Evolutionary conservation across 2,888 invertebrate genomes (phyloP), one percentile per base, ranked within the genome.

Genomic region (Dryocosmus kuriphilus): DNA sequence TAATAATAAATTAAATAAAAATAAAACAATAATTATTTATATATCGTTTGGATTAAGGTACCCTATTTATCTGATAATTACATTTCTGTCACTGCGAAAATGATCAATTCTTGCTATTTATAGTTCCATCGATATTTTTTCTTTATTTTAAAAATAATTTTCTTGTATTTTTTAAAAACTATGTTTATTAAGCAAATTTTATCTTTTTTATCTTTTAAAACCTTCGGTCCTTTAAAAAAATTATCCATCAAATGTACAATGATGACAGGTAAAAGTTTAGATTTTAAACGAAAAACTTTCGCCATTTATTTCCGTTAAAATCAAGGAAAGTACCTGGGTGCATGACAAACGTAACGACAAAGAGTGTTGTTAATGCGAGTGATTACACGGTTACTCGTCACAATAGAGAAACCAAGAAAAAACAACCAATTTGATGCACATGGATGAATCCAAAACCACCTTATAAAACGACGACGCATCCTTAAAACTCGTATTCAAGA

Each of bases 231-330:
- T 35, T 35, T 35, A 7, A 46, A 19, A 0, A 7, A 46, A 2
- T 6, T 46, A 7, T 46, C 46, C 19, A 46, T 7, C 19, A 46
- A n/a, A n/a, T 6, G n/a, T 51, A 51, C n/a, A 51, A 9, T 51
- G 3, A 51, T n/a, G n/a, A n/a, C n/a, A 51, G 9, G 86, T 86
- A 85, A 85, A 84, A 88, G 87, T 51, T 87, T 81, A 83, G 79
- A 83, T 76, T 81, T 74, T 74, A 76, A 73, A 63, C 46, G 74
- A 75, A 63, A 75, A 75, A 75, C 88, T 89, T 90, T 89, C 89
- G 86, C 89, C 87, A 79, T 79, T 89, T 89, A 88, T 88, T 88
- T 87, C 87, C 87, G 86, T 88, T 87, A 86, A 83, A 82, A 76
- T 60, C 71, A 62, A 83, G 79, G 82, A 84, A 87, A 85, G 86